A percentile compares a stretch with the other conserved stretches of the same genome.
Conservation (phyloP, 2,113 vertebrate genomes). For the Sapajus apella region DNA sequence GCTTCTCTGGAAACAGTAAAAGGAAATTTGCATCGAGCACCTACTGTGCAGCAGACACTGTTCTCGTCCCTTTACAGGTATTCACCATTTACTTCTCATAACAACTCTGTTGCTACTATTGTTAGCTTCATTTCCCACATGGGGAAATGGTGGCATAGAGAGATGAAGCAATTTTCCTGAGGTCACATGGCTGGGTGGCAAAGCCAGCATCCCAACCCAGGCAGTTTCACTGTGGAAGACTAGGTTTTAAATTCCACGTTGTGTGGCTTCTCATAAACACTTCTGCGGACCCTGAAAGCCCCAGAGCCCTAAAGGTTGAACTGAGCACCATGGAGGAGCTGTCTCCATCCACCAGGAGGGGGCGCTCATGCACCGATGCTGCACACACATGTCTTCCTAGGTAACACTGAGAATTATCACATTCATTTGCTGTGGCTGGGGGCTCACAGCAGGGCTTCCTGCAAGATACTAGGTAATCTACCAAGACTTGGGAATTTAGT, state of each 20-base stretch:
- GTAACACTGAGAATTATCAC: background rate
- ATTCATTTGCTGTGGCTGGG: background rate
- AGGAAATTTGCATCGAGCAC: background rate
- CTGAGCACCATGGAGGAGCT: background rate
- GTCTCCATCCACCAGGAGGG: background rate
- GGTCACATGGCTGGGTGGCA: background rate
- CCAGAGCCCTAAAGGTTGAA: background rate
- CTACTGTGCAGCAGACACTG: background rate
- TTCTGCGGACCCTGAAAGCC: background rate
- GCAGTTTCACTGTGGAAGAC: background rate
- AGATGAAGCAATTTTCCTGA: background rate
- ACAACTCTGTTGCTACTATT: background rate
- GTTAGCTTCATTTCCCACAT: background rate
- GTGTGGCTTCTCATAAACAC: background rate
- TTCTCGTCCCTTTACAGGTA: background rate
- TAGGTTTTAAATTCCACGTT: background rate
- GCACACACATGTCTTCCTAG: fast-evolving
- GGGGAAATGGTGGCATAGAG: background rate
- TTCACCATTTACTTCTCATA: background rate
- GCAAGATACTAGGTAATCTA: background rate
- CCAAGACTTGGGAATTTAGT: background rate
- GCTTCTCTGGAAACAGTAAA: background rate
- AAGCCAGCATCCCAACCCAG: background rate
- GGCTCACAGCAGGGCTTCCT: background rate
- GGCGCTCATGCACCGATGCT: background rate